These are phyloP conservation scores for Leptinotarsa lineolata DNA, from an alignment of 1,140 invertebrate genomes.

Conservation along the genomic window DNA sequence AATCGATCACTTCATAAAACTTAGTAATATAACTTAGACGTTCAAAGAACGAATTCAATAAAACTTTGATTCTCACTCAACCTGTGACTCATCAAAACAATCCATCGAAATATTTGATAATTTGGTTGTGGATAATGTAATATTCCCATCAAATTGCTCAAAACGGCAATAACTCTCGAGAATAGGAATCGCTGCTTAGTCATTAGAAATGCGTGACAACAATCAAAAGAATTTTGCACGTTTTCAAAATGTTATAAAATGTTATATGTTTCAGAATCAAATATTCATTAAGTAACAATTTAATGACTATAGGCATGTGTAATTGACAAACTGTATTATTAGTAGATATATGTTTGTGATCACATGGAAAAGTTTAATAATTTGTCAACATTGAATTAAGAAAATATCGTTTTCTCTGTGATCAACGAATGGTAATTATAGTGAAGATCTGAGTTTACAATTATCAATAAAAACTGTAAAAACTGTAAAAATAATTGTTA, in stretches of 20 bases:
- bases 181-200: constrained; percentile 32
- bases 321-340: constrained; percentile 26
- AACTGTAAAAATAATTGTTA: no score
- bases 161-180: not conserved
- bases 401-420: no score
- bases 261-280: constrained; percentile 3
- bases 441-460: no score
- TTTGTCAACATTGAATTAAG: no score
- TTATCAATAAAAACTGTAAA: no score
- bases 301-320: constrained; percentile 14
- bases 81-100: no score
- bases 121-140: no score
- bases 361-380: constrained; percentile 8
- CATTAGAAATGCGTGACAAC: constrained; percentile 37
- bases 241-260: constrained; percentile 14
- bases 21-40: not conserved
- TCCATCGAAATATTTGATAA: no score
- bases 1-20: not conserved
- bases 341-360: constrained; percentile 10
- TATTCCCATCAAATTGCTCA: not conserved
- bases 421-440: no score
- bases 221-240: constrained; percentile 39
- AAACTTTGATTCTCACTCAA: no score
- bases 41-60: not conserved
- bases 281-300: constrained; percentile 14